phyloP scores from a whole-genome alignment of 2,888 invertebrate species.

The Ephialtes manifestator region DNA sequence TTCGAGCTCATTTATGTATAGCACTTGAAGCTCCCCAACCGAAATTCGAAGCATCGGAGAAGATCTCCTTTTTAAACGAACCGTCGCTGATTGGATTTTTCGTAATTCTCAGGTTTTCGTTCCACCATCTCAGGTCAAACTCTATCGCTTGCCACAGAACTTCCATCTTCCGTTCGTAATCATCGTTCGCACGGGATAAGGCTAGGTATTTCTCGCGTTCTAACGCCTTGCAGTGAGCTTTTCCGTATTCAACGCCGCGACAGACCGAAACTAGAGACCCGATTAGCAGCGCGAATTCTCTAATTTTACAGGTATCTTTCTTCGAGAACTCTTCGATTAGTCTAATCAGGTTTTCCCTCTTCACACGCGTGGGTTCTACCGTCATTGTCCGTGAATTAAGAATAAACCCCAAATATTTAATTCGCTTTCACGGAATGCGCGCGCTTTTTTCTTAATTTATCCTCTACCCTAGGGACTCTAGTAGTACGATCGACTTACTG shows the following conservation, averaged over 20 bases:
- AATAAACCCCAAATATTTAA: slow-evolving; percentile 58
- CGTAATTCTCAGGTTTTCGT: slow-evolving; percentile 1
- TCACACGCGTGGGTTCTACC: slow-evolving; percentile 49
- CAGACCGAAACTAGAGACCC: slow-evolving; percentile 50
- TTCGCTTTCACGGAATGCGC: slow-evolving; percentile 42
- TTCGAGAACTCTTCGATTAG: slow-evolving; percentile 24
- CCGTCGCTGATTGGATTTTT: slow-evolving; percentile 31
- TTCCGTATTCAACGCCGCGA: slow-evolving; percentile 60
- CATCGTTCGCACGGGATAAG: slow-evolving; percentile 20
- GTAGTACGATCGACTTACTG: slow-evolving; percentile 3
- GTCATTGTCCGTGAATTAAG: slow-evolving; percentile 39
- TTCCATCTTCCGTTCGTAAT: slow-evolving; percentile 47
- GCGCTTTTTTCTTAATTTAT: slow-evolving; percentile 57
- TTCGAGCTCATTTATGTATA: slow-evolving; percentile 52
- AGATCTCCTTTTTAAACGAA: slow-evolving; percentile 42
- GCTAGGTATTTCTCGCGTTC: slow-evolving; percentile 58
- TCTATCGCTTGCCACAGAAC: slow-evolving; percentile 32
- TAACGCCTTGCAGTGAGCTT: slow-evolving; percentile 53
- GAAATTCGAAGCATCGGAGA: slow-evolving; percentile 58
- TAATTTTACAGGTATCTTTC: slow-evolving; percentile 38
- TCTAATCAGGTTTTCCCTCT: slow-evolving; percentile 27
- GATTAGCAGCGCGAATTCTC: slow-evolving; percentile 55
- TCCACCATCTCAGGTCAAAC: slow-evolving; percentile 57
- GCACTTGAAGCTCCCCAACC: slow-evolving; percentile 51
- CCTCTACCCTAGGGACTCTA: slow-evolving; percentile 61